Evolutionary conservation across 2,888 invertebrate genomes (phyloP), one percentile per base, ranked within the genome.

Genomic region (Suillia variegata): DNA sequence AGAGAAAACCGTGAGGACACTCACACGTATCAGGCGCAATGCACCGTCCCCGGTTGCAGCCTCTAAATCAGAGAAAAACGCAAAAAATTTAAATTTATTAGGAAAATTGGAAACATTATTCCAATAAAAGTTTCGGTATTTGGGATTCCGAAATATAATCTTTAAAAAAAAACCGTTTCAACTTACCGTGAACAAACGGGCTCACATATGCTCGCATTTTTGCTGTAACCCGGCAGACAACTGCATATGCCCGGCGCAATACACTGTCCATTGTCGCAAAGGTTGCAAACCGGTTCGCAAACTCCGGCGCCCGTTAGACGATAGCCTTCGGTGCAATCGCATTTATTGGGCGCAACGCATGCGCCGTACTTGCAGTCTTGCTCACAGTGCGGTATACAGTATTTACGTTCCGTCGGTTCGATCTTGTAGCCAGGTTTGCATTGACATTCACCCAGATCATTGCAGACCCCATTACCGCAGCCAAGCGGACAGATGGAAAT

Each of bases 401-500:
- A 80, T 53, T 80, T 71, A 17, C 72, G 77, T 1, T 69, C 70
- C 1, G 69, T 60, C 0, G 75, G 75, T 1, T 83, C 84, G n/a
- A 83, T 58, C 0, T 67, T 70, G 53, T 70, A 78, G 8, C 82
- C 83, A 20, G 77, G 72, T 2, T 72, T 75, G 56, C 83, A 83
- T 18, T 66, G 66, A 56, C 78, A 75, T 15, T 74, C 69, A 58
- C 80, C 79, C 18, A 72, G 61, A 0, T 77, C 74, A 42, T 74
- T 70, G 61, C 82, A 82, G 0, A 70, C 57, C 0, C 80, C 80
- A 67, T 90, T 88, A 59, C 87, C 85, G 65, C 90, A 90, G 2
- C 89, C 88, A 15, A 88, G 85, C 0, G 89, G 89, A 62, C 90
- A 90, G 0, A 88, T 88, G 1, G 89, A 83, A 2, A 88, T 82